phyloP scores from a whole-genome alignment of 2,888 invertebrate species.

The Oscheius sp. region DNA sequence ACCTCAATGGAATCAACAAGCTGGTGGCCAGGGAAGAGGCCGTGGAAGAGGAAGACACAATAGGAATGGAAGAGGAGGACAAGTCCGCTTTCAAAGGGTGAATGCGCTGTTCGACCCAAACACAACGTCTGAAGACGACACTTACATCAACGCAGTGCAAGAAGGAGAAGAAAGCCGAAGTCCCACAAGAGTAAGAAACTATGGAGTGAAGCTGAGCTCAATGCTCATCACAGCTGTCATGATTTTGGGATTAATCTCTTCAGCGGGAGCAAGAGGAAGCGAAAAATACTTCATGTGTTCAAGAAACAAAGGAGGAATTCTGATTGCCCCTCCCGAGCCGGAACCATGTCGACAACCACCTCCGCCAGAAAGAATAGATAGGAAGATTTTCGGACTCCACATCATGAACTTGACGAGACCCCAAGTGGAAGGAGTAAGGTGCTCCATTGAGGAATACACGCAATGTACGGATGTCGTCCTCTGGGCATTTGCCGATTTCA shows the following conservation, averaged over 20 bases:
- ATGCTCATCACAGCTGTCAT: neutral
- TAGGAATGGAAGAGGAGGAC: too few species aligned
- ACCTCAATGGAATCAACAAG: too few species aligned
- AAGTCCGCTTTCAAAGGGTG: neutral
- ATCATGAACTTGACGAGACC: neutral
- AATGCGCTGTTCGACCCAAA: neutral
- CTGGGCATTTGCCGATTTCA: neutral
- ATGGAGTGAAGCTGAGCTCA: neutral
- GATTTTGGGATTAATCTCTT: neutral
- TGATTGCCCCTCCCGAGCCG: slow-evolving; percentile 6
- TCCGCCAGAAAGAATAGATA: neutral
- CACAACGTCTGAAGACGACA: too few species aligned
- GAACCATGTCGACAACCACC: neutral
- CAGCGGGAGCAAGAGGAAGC: neutral
- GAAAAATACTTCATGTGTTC: neutral
- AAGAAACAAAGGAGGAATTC: neutral
- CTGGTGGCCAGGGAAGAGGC: too few species aligned
- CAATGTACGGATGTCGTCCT: neutral
- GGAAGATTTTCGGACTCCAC: neutral
- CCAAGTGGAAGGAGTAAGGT: neutral
- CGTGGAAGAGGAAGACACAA: too few species aligned
- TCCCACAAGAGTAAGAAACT: neutral
- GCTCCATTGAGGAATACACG: neutral
- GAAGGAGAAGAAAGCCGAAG: neutral
- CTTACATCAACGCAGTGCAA: too few species aligned